Conservation (phyloP, 2,113 vertebrate genomes). For the Rhynchomys soricoides region DNA sequence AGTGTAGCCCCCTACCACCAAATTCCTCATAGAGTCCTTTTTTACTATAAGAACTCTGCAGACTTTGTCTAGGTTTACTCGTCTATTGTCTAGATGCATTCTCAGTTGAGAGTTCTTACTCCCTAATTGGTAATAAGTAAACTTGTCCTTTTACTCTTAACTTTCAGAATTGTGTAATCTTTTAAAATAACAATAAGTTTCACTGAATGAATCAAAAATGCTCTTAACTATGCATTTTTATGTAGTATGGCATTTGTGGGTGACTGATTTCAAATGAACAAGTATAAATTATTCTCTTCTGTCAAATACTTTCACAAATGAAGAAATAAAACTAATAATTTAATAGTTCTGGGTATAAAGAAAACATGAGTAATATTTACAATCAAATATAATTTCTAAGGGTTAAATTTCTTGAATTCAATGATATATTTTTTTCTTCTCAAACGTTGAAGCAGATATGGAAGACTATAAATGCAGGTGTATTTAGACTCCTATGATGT, state of each 20-base stretch:
- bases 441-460: constrained; percentile 44
- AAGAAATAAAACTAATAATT: constrained; percentile 29
- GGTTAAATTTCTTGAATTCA: constrained; percentile 27
- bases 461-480: not conserved
- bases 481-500: constrained; percentile 39
- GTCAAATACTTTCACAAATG: not conserved
- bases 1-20: not conserved
- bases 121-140: constrained; percentile 19
- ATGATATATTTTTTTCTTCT: constrained; percentile 37
- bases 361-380: constrained; percentile 22
- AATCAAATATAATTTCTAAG: not conserved
- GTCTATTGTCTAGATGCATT: not conserved
- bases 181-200: not conserved
- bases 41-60: not conserved
- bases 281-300: constrained; percentile 22
- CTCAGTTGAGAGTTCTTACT: not conserved
- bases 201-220: constrained; percentile 26
- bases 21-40: not conserved
- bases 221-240: not conserved
- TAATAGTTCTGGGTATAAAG: not conserved
- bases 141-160: not conserved
- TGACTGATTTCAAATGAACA: constrained; percentile 40
- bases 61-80: not conserved
- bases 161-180: constrained; percentile 6
- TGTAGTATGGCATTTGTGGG: not conserved